Percentiles rank a stretch among this genome's conserved stretches.
Evolutionary conservation across 2,113 vertebrate genomes (phyloP).

Genomic region (Chroicocephalus ridibundus): DNA sequence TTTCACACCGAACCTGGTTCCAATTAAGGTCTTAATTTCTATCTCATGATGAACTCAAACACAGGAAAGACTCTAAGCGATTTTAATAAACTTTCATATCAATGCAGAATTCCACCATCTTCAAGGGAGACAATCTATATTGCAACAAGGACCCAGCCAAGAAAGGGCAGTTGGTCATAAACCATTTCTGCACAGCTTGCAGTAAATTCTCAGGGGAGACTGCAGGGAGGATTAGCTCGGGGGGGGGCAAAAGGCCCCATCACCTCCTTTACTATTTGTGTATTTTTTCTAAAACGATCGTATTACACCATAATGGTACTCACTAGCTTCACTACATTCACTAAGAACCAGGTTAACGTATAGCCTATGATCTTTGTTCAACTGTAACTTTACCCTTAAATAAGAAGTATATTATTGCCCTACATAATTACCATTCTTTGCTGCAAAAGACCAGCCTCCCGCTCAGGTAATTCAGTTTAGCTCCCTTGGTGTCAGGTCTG

Average conservation of each 20-base stretch:
- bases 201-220: background rate
- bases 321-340: background rate
- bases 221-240: rapidly evolving
- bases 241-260: background rate
- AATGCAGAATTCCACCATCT: background rate
- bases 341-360: background rate
- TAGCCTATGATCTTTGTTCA: background rate
- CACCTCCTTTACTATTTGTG: background rate
- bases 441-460: background rate
- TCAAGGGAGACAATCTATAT: background rate
- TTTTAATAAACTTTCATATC: background rate
- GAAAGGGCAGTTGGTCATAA: background rate
- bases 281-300: background rate
- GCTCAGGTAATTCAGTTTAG: background rate
- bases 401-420: background rate
- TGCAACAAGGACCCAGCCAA: background rate
- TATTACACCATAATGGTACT: background rate
- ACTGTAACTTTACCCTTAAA: background rate
- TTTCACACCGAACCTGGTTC: background rate
- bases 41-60: background rate
- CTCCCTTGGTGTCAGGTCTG: background rate
- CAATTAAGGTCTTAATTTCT: background rate
- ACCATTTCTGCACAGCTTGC: background rate
- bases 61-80: background rate
- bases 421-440: background rate